Conservation (phyloP, 2,888 invertebrate genomes). For the Himalopsyche tibetana region DNA sequence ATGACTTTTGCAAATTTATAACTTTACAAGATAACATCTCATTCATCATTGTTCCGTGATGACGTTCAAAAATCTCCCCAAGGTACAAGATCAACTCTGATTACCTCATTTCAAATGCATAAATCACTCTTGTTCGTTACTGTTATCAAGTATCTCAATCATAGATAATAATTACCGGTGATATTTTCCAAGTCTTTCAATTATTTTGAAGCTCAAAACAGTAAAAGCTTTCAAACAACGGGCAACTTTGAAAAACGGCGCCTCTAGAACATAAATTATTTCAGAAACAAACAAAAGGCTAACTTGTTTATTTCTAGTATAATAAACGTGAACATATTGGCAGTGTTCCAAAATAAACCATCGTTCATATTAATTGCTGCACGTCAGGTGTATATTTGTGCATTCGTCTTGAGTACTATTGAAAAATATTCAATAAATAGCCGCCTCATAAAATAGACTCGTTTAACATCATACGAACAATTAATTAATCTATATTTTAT, state of each 20-base stretch:
- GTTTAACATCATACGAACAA: neutral
- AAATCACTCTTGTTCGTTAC: neutral
- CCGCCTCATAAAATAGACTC: neutral
- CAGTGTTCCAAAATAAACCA: slow-evolving; percentile 60
- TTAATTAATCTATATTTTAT: too few relatives aligned
- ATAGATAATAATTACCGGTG: slow-evolving; percentile 23
- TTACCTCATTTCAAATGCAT: neutral
- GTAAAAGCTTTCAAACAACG: slow-evolving; percentile 36
- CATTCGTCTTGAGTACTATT: neutral
- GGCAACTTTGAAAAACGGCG: slow-evolving; percentile 44
- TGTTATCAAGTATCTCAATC: slow-evolving; percentile 22
- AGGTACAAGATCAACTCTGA: too few relatives aligned
- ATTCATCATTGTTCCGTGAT: too few relatives aligned
- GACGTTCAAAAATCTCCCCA: too few relatives aligned
- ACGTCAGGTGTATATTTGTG: slow-evolving; percentile 58
- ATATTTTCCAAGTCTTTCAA: slow-evolving; percentile 47
- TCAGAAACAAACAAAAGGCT: slow-evolving; percentile 63
- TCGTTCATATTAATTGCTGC: slow-evolving; percentile 64
- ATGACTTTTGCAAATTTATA: too few relatives aligned
- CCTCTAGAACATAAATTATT: slow-evolving; percentile 59
- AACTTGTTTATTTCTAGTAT: slow-evolving; percentile 64
- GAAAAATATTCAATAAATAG: slow-evolving; percentile 23
- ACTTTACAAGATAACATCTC: too few relatives aligned
- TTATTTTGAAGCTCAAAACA: neutral
- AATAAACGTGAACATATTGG: slow-evolving; percentile 59